These are phyloP conservation scores for Pterophyllum scalare DNA, from an alignment of 2,113 vertebrate species.

Conservation along the genomic window DNA sequence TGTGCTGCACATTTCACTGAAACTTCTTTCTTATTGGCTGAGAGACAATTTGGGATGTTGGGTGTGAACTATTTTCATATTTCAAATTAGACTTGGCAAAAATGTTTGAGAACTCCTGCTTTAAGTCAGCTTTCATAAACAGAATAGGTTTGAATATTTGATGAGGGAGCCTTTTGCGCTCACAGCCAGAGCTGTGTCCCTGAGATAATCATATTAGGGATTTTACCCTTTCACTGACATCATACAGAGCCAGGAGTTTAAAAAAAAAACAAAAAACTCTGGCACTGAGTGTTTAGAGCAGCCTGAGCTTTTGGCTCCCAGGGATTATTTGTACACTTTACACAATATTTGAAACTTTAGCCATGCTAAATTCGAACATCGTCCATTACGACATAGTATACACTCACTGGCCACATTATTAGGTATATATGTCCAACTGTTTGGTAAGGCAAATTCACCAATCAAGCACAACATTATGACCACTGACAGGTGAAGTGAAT, in stretches of 20 bases:
- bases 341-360: no score
- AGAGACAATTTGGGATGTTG: neutral
- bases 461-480: neutral
- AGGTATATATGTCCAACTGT: neutral
- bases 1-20: neutral
- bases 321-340: no score
- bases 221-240: no score
- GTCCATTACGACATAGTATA: neutral
- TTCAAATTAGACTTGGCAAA: neutral
- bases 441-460: neutral
- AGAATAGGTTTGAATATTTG: neutral
- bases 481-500: no score
- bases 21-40: neutral
- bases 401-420: neutral
- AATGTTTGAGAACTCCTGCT: neutral
- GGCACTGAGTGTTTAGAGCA: no score
- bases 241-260: no score
- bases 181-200: neutral
- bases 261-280: no score
- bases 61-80: neutral
- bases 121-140: neutral
- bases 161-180: neutral
- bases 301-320: no score
- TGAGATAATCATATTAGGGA: neutral
- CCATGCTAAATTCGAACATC: neutral